Evolutionary conservation across 1,140 invertebrate species (phyloP).

Genomic region (Spodoptera frugiperda): DNA sequence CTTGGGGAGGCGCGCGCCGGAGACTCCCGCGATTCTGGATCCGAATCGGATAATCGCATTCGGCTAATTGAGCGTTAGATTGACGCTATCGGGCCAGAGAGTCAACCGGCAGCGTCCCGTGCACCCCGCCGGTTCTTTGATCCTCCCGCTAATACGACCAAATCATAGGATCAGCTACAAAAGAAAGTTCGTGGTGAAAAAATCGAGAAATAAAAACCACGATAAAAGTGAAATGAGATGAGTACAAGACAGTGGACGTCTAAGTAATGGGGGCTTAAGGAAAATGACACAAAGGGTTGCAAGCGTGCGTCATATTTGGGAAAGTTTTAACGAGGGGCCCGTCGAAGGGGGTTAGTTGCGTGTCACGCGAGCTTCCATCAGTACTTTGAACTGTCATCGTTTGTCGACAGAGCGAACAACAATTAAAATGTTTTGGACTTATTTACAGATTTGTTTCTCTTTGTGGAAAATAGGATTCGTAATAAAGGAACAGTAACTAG

Average conservation of each 20-base stretch:
- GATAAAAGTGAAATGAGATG: slow-evolving; percentile 57
- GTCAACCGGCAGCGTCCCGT: slow-evolving; percentile 52
- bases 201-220: slow-evolving; percentile 24
- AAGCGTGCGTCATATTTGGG: slow-evolving; percentile 75
- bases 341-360: slow-evolving; percentile 59
- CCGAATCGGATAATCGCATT: slow-evolving; percentile 84
- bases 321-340: slow-evolving; percentile 81
- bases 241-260: slow-evolving; percentile 63
- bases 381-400: slow-evolving; percentile 69
- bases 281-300: slow-evolving; percentile 78
- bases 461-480: neutral
- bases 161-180: slow-evolving; percentile 64
- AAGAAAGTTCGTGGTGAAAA: slow-evolving; percentile 52
- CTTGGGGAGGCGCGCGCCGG: slow-evolving; percentile 70
- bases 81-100: slow-evolving; percentile 80
- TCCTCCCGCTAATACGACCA: slow-evolving; percentile 65
- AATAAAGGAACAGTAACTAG: too few species aligned
- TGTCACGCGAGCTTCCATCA: slow-evolving; percentile 76
- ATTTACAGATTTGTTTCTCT: neutral
- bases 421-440: slow-evolving; percentile 1
- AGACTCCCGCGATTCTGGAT: slow-evolving; percentile 75
- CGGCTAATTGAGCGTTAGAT: slow-evolving; percentile 85
- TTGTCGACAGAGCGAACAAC: slow-evolving; percentile 1
- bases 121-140: slow-evolving; percentile 52
- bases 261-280: slow-evolving; percentile 61